Conservation (phyloP, 2,113 vertebrate genomes). For the Macquaria ambigua region DNA sequence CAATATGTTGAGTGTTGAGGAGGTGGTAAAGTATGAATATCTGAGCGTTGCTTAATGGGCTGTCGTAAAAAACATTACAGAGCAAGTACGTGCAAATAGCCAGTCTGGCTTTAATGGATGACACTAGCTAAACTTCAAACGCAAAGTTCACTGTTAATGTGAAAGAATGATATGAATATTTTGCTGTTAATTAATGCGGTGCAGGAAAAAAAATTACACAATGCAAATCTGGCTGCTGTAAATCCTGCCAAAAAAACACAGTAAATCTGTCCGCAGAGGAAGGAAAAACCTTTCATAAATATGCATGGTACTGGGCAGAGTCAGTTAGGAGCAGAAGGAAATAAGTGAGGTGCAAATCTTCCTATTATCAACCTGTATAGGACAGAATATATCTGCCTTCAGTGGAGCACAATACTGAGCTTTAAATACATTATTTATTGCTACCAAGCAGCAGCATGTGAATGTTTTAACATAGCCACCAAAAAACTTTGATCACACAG, state of each 20-base stretch:
- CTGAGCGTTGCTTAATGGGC: constrained; percentile 24
- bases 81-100: not conserved
- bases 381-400: constrained; percentile 12
- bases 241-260: not conserved
- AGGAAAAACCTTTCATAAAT: constrained; percentile 4
- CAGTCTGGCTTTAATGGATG: constrained; percentile 11
- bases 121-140: constrained; percentile 17
- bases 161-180: constrained; percentile 14
- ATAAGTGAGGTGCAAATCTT: constrained; percentile 13
- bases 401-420: not conserved
- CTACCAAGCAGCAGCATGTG: not conserved
- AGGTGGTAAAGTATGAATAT: constrained; percentile 13
- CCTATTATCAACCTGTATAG: constrained; percentile 14
- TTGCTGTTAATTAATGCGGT: constrained; percentile 28
- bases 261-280: constrained; percentile 3
- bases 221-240: constrained; percentile 10
- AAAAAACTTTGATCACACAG: constrained; percentile 18
- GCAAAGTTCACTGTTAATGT: constrained; percentile 26
- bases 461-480: constrained; percentile 29
- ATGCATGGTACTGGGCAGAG: not conserved
- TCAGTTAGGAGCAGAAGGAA: not conserved
- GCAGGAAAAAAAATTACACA: not conserved
- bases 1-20: constrained; percentile 10
- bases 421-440: constrained; percentile 26
- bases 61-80: not conserved